Base-by-base conservation (phyloP, 2,888 invertebrate genomes). In the Spisula solida region DNA sequence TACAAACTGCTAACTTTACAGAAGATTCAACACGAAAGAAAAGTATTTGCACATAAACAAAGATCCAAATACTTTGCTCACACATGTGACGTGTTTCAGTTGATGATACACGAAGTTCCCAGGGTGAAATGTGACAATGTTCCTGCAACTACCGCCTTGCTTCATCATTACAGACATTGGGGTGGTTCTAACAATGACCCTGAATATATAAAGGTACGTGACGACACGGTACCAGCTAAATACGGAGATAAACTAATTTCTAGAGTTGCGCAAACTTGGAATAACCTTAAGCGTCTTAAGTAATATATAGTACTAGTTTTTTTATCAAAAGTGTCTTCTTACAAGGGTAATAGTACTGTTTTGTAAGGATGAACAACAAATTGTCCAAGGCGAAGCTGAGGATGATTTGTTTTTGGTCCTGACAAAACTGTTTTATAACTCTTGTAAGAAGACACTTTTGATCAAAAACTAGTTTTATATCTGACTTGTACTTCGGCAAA, bases 101-200 rank as follows among this genome's bases (percentile, higher is more conserved):
- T 95, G 1, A 94, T 94, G n/a, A 94, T 95, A 41, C 95, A 95
- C 78, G 91, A 92, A 55, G 88, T 94, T 10, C 93, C 93, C 91
- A 56, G 70, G 10, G 79, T 86, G n/a, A 80, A 91, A 1, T 29
- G 88, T 0, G 88, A 88, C 0, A 85, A 83, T 18, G 90, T 94
- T 1, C 70, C 84, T 0, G 78, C 81, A 10, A 55, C 60, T 12
- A 87, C 87, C 1, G 95, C 92, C 0, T 78, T 94, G 18, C 88
- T 95, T 51, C 94, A 95, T 60, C 95, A 95, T 82, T 95, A 95
- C 87, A 88, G 95, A 60, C 88, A 90, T 84, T 95, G 94, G 95
- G 89, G 92, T 75, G 90, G 92, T 47, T 92, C 93, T 0, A 70
- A 70, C 5, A 93, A 93, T 70, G 75, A 12, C 6, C 25, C 14